A percentile compares a stretch with the other conserved stretches of the same genome.
These are phyloP conservation scores for Apamea sordens DNA, from an alignment of 2,888 invertebrate species.

Conservation along the genomic window DNA sequence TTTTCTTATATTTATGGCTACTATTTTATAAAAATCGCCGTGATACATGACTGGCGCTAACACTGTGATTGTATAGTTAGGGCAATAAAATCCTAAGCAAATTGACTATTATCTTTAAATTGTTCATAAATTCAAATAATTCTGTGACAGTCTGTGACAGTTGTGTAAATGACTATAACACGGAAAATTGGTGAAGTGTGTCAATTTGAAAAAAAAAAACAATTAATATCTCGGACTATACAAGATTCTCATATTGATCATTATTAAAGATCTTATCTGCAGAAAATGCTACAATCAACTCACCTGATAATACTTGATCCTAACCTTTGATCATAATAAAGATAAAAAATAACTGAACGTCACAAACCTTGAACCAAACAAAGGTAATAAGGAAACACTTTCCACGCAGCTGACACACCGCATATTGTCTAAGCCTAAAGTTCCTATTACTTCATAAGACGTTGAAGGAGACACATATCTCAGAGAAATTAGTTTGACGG, in stretches of 20 bases:
- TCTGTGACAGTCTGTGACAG: too few species aligned
- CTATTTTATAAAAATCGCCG: background rate
- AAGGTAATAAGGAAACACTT: slow-evolving; percentile 32
- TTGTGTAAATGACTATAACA: background rate
- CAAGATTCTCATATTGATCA: background rate
- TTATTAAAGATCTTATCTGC: background rate
- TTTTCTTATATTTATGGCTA: background rate
- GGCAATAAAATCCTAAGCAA: background rate
- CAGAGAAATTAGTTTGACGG: slow-evolving; percentile 50
- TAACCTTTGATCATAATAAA: background rate
- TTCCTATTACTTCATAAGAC: slow-evolving; percentile 43
- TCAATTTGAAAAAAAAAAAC: too few species aligned
- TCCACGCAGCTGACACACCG: slow-evolving; percentile 30
- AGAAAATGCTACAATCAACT: too few species aligned
- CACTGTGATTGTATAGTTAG: background rate
- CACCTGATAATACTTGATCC: background rate
- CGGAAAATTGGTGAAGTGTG: background rate
- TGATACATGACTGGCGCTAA: background rate
- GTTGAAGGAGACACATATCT: slow-evolving; percentile 32
- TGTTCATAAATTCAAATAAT: background rate
- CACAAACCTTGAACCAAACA: background rate
- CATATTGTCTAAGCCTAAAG: slow-evolving; percentile 35
- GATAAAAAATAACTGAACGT: background rate
- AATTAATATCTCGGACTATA: too few species aligned
- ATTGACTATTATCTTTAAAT: background rate